Percentiles rank a stretch among this genome's conserved stretches.
These are phyloP conservation scores for Heliconius ismenius DNA, from an alignment of 2,888 invertebrate genomes.

Conservation along the genomic window DNA sequence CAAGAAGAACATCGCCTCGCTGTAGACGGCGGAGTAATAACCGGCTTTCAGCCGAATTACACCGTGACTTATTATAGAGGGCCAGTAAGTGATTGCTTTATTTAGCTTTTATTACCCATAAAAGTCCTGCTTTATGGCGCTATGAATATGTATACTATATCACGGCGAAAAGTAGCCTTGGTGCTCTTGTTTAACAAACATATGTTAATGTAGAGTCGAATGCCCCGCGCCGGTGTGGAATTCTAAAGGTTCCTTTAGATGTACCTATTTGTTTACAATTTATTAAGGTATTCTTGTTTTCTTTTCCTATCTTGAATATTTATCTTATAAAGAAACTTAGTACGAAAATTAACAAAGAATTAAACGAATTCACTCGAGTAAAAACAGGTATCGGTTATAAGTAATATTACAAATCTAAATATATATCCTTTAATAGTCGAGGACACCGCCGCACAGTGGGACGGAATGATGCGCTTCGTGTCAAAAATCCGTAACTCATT, in stretches of 20 bases:
- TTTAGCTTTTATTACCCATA: slow-evolving; percentile 35
- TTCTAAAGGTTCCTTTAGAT: slow-evolving; percentile 17
- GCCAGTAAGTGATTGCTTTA: slow-evolving; percentile 38
- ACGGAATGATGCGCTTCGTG: no score
- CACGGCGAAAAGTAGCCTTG: slow-evolving; percentile 22
- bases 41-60: slow-evolving; percentile 39
- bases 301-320: slow-evolving; percentile 9
- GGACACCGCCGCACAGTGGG: no score
- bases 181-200: slow-evolving; percentile 20
- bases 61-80: slow-evolving; percentile 33
- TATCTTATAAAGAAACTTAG: slow-evolving; percentile 1
- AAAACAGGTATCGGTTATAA: slow-evolving; percentile 15
- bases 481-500: no score
- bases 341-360: slow-evolving; percentile 8
- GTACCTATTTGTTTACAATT: not conserved
- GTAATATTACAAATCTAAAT: slow-evolving; percentile 6
- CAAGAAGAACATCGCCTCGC: not conserved
- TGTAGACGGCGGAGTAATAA: slow-evolving; percentile 12
- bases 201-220: slow-evolving; percentile 18
- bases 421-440: not conserved
- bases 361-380: slow-evolving; percentile 4
- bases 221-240: not conserved
- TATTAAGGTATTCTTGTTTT: slow-evolving; percentile 13
- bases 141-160: slow-evolving; percentile 28
- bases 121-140: slow-evolving; percentile 21